Evolutionary conservation across 2,888 invertebrate species (phyloP), one percentile per base, ranked within the genome.

Genomic region (Deladenus siricidicola): DNA sequence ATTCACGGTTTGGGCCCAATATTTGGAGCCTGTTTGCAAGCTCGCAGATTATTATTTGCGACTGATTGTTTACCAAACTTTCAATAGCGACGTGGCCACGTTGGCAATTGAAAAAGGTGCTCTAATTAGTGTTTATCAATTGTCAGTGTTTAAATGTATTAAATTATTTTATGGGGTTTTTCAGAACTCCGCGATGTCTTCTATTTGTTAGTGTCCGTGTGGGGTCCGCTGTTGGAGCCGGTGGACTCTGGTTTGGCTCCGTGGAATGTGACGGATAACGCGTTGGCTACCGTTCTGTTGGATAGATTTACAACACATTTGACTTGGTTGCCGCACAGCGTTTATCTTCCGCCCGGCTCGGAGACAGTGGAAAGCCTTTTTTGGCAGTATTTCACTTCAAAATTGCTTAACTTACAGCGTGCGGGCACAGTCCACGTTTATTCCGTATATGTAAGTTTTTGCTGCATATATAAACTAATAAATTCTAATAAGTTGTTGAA

Each of bases 301-400:
- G 69, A 70, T 17, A 59, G 71, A 23, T 67, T 76, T 19, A 66
- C 75, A 21, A 66, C 69, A 21, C 65, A 72, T 17, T 60, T 75
- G 24, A 63, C 57, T 6, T 66, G 71, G 54, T 64, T 76, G 6
- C 76, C 74, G 30, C 69, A 72, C 63, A 65, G 67, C 23, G 63
- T 69, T 14, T 65, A 64, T 19, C 64, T 76, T 4, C 74, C 76
- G 1, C 71, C 74, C 8, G 70, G 67, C 8, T 42, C 60, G 8
- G 60, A 71, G 50, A 70, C 70, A 28, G 60, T 72, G 21, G 71
- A 70, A 44, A 66, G 68, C 3, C 60, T 74, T 17, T 66, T 73
- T 2, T 76, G 70, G 71, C 65, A 74, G 47, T 76, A 64, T 58
- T 75, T 74, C 57, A 68, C 63, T 26, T 65, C 69, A 29, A 69